Base-by-base conservation (phyloP, 2,888 invertebrate genomes). In the Podotricha telesiphe region DNA sequence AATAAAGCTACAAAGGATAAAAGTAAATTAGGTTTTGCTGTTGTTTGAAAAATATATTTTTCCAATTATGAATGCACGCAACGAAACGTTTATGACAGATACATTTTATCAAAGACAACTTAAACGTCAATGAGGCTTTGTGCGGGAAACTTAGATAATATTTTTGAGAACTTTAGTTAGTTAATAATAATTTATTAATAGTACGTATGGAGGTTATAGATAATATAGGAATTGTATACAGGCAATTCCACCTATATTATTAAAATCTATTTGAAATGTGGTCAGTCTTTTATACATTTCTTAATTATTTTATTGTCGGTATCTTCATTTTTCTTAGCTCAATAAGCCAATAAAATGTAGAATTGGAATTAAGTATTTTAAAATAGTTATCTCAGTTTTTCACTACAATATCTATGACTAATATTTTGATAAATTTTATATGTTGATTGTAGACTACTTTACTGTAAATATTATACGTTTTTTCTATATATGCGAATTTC, bases 111-210 rank as follows among this genome's bases (percentile, higher is more conserved):
- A 56, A 28, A 42, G 20, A 62, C 58, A 63, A 45, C 20, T 13
- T 22, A 17, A 69, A 66, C 64, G 69, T 72, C 69, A 56, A 6
- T 42, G 48, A 48, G 19, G 72, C 72, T 66, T 72, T 65, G 40
- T 70, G 72, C 63, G 72, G 70, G 65, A 72, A 68, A 65, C 69
- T 73, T 47, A 48, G 62, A 67, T 56, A 45, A 20, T 17, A 40
- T 47, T 47, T 19, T 61, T 61, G 7, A 53, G 0, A 4, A 28
- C 2, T 20, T 22, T 53, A 53, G 17, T 28, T 22, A 53, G 20
- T 53, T 15, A 28, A 28, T 42, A 13, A n/a, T n/a, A 10, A 50
- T 20, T 50, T 15, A 53, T 15, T 22, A 22, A 15, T 15, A 53
- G 8, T 3, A 53, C 28, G 6, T 8, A 15, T 13, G 15, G 2